phyloP scores from a whole-genome alignment of 2,888 invertebrate species.

The Campoplex capitator region DNA sequence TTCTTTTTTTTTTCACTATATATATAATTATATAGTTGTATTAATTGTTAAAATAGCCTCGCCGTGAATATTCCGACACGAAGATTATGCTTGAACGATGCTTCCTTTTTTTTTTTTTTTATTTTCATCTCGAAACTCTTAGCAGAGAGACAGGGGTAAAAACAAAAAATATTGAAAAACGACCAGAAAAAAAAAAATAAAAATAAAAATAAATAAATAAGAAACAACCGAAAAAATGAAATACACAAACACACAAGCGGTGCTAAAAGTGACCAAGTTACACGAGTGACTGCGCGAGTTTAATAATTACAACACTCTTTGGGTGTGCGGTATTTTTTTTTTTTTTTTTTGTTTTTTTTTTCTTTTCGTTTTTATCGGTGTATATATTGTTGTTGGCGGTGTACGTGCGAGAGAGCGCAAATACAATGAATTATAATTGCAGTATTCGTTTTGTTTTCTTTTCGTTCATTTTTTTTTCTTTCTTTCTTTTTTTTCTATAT shows the following conservation, averaged over 20 bases:
- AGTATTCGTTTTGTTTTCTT: conserved; percentile 40
- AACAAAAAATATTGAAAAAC: background rate
- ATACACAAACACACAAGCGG: conserved; percentile 67
- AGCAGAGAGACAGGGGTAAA: conserved; percentile 16
- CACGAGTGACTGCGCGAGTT: conserved; percentile 67
- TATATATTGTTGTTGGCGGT: conserved; percentile 13
- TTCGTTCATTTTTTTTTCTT: background rate
- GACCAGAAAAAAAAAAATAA: conserved; percentile 44
- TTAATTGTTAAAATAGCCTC: conserved; percentile 47
- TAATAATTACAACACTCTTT: conserved; percentile 62
- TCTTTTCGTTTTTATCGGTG: conserved; percentile 55
- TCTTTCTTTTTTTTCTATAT: background rate
- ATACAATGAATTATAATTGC: conserved; percentile 74
- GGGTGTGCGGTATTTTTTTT: conserved; percentile 71
- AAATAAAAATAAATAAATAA: background rate
- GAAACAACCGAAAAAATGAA: conserved; percentile 2
- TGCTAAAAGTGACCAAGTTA: conserved; percentile 74
- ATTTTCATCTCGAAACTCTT: conserved; percentile 43
- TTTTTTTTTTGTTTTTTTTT: no score
- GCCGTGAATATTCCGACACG: conserved; percentile 53
- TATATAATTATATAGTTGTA: conserved; percentile 7
- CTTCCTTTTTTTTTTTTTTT: conserved; percentile 39
- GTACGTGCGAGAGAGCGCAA: conserved; percentile 43
- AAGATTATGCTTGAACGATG: conserved; percentile 61
- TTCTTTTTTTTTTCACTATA: conserved; percentile 3